Conservation (phyloP, 1,140 invertebrate species). For the Pristionchus pacificus region DNA sequence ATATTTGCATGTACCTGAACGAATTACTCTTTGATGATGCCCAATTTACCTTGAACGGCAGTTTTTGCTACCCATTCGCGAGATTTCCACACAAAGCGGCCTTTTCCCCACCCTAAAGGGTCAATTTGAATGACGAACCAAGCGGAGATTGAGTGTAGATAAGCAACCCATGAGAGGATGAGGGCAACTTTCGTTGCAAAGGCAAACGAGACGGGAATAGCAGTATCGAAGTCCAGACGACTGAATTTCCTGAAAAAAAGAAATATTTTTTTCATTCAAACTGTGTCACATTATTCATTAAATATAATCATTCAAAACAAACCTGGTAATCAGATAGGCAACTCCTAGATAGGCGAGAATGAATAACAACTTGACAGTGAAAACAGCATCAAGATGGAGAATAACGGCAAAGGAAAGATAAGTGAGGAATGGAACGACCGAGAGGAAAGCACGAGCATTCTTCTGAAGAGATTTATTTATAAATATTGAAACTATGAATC, state of each 20-base stretch:
- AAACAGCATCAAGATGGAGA: conserved; percentile 7
- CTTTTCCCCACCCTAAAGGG: too few relatives aligned
- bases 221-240: conserved; percentile 5
- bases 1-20: conserved; percentile 45
- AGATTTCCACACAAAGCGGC: background rate
- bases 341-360: background rate
- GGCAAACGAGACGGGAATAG: conserved; percentile 7
- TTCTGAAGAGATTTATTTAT: conserved; percentile 65
- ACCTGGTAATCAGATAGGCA: conserved; percentile 1
- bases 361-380: conserved; percentile 5
- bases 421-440: conserved; percentile 78
- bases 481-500: conserved; percentile 25
- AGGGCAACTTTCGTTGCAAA: conserved; percentile 15
- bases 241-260: conserved; percentile 16
- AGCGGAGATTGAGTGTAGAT: conserved; percentile 17
- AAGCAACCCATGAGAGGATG: conserved; percentile 20
- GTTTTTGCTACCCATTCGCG: background rate
- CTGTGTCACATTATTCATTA: background rate
- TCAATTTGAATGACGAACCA: conserved; percentile 8
- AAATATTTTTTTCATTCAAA: background rate
- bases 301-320: conserved; percentile 6
- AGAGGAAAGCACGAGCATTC: conserved; percentile 80
- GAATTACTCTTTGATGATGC: background rate
- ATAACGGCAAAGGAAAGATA: conserved; percentile 72
- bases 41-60: background rate